Conservation (phyloP, 2,888 invertebrate species). For the Rugalucina vietnamica region DNA sequence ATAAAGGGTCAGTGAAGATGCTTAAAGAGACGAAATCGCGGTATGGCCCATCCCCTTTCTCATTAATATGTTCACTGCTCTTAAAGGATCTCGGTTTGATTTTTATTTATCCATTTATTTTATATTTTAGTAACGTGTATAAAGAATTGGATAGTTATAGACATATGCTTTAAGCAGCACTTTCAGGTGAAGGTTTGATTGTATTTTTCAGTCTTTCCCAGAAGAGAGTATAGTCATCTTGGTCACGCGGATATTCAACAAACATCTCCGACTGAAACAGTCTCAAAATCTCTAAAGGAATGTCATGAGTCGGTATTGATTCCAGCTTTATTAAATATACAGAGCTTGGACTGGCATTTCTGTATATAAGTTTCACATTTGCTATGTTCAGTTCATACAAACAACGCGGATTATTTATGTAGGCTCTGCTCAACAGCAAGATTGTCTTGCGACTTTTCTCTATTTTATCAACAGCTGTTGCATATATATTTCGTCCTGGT, state of each 20-base stretch:
- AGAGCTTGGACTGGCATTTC: not conserved
- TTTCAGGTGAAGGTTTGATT: not conserved
- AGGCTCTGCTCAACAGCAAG: conserved; percentile 56
- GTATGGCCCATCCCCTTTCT: too few species aligned
- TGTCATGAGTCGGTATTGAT: not conserved
- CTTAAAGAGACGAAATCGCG: too few species aligned
- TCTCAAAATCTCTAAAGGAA: not conserved
- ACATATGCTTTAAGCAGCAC: too few species aligned
- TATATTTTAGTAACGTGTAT: too few species aligned
- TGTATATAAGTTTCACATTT: conserved; percentile 56
- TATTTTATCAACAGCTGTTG: conserved; percentile 65
- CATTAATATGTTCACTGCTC: too few species aligned
- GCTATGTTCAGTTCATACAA: conserved; percentile 70
- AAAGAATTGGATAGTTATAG: too few species aligned
- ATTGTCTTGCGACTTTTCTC: conserved; percentile 65
- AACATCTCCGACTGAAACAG: not conserved
- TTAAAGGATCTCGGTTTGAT: too few species aligned
- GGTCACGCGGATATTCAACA: not conserved
- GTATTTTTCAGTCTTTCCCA: not conserved
- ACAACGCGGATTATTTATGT: conserved; percentile 63
- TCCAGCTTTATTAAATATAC: not conserved
- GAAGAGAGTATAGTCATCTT: not conserved
- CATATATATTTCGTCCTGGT: conserved; percentile 59
- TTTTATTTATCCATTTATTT: too few species aligned
- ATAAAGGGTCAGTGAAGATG: too few species aligned